phyloP scores from a whole-genome alignment of 2,888 invertebrate genomes.

The Chrysotoxum bicinctum region DNA sequence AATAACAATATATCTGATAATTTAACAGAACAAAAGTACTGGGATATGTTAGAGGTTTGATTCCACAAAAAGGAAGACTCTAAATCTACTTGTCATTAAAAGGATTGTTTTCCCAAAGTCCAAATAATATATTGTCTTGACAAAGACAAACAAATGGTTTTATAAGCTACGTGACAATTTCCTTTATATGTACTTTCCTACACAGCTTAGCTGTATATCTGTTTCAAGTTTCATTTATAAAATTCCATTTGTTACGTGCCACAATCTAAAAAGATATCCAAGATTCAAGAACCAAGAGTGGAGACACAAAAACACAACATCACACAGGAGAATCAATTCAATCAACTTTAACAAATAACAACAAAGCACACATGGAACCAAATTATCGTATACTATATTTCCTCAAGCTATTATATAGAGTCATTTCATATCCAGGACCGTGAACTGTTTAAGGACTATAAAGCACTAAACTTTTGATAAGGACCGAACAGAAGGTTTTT shows the following conservation, averaged over 20 bases:
- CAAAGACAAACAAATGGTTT: slow-evolving; percentile 18
- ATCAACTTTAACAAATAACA: not conserved
- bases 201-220: not conserved
- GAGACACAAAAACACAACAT: slow-evolving; percentile 17
- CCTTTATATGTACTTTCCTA: not conserved
- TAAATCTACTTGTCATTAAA: not conserved
- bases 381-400: not conserved
- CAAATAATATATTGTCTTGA: slow-evolving; percentile 11
- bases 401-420: not conserved
- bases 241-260: slow-evolving; percentile 57
- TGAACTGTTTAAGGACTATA: not conserved
- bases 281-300: not conserved
- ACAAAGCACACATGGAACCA: not conserved
- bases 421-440: not conserved
- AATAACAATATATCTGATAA: too few species aligned
- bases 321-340: slow-evolving; percentile 1
- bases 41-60: not conserved
- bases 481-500: not conserved
- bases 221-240: slow-evolving; percentile 17
- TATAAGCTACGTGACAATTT: slow-evolving; percentile 15
- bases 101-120: not conserved
- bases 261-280: slow-evolving; percentile 24
- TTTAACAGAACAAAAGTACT: not conserved
- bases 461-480: not conserved
- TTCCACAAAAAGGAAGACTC: not conserved